A percentile compares a stretch with the other conserved stretches of the same genome.
Conservation (phyloP, 2,797 vertebrate genomes). For the Adrianichthys oophorus region DNA sequence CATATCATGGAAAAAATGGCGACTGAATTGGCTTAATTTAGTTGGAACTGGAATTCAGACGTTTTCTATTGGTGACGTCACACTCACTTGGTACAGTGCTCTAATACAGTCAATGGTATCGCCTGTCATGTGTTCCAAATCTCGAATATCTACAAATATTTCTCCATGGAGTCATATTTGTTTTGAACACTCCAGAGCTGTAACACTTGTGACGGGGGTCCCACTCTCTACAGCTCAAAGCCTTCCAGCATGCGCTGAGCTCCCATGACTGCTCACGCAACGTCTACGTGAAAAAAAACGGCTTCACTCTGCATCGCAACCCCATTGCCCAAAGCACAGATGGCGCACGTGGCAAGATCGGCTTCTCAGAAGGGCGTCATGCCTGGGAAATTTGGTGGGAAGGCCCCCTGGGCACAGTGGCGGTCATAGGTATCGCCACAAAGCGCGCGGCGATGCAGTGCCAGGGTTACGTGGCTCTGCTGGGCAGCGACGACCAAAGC, state of each 20-base stretch:
- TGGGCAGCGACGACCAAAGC: conserved; percentile 98
- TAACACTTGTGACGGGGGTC: not conserved
- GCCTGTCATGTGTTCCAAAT: too few relatives aligned
- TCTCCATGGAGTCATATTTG: not conserved
- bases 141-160: too few relatives aligned
- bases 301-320: conserved; percentile 97
- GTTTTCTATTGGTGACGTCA: too few relatives aligned
- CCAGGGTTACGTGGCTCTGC: conserved; percentile 96
- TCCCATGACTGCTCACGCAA: conserved; percentile 98
- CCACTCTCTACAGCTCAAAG: conserved; percentile 81
- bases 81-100: too few relatives aligned
- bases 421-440: conserved; percentile 96
- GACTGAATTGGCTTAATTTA: too few relatives aligned
- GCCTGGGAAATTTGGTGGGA: conserved; percentile 99
- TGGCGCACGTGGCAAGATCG: conserved; percentile 95
- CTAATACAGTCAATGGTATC: too few relatives aligned
- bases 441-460: conserved; percentile 97
- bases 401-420: conserved; percentile 96
- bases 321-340: conserved; percentile 99
- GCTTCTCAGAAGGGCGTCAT: conserved; percentile 95
- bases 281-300: conserved; percentile 99
- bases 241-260: conserved; percentile 94
- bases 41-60: too few relatives aligned
- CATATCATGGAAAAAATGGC: too few relatives aligned
- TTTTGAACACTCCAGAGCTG: not conserved